These are phyloP conservation scores for Antheraea pernyi DNA, from an alignment of 1,140 invertebrate species.

Conservation along the genomic window DNA sequence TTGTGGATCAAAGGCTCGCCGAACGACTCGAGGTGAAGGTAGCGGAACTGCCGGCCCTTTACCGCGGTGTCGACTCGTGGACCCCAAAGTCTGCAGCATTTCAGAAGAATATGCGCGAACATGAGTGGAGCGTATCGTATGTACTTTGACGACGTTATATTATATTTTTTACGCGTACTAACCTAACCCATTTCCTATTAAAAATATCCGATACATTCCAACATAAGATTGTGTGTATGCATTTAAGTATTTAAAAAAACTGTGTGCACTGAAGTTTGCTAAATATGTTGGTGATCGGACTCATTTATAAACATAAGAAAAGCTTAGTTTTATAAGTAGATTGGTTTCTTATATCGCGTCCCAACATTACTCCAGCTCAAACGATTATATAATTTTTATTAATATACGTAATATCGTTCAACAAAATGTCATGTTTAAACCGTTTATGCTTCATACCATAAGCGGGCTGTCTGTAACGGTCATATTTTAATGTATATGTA, in stretches of 20 bases:
- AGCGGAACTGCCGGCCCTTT: constrained; percentile 81
- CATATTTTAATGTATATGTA: not conserved
- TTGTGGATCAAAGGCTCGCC: constrained; percentile 65
- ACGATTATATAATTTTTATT: not conserved
- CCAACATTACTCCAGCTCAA: not conserved
- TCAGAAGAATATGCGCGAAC: constrained; percentile 77
- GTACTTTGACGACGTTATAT: constrained; percentile 40
- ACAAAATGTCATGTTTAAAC: not conserved
- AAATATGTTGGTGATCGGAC: constrained; percentile 27
- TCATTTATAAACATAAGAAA: not conserved
- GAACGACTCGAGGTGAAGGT: constrained; percentile 74
- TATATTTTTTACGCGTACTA: constrained; percentile 11
- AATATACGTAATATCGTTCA: not conserved
- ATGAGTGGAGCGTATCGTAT: constrained; percentile 80
- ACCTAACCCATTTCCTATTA: constrained; percentile 23
- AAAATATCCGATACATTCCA: constrained; percentile 21
- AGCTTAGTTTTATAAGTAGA: no score
- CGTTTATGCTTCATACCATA: not conserved
- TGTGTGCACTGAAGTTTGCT: constrained; percentile 24
- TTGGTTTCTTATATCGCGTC: not conserved
- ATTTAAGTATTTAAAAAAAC: not conserved
- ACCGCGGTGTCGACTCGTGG: constrained; percentile 82
- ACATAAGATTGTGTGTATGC: not conserved
- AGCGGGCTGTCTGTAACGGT: not conserved
- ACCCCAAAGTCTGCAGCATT: constrained; percentile 81